Conservation (phyloP, 2,113 vertebrate species). For the Silurus asotus region DNA sequence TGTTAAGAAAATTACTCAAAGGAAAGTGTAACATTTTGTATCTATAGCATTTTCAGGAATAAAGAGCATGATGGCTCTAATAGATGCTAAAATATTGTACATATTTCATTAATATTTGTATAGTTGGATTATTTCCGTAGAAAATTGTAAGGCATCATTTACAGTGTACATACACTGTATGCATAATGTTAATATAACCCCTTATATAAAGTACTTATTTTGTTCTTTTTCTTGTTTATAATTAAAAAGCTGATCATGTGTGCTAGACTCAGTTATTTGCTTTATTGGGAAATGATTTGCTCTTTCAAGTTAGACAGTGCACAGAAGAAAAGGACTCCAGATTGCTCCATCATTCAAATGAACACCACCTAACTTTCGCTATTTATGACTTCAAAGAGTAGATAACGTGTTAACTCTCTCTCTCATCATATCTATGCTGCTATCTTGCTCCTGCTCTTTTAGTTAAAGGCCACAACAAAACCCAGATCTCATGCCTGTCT, state of each 20-base stretch:
- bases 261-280: not conserved
- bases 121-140: too few relatives aligned
- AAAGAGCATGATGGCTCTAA: not conserved
- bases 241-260: not conserved
- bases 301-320: not conserved
- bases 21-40: not conserved
- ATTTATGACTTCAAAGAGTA: constrained; percentile 50
- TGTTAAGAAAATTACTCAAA: not conserved
- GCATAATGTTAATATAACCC: not conserved
- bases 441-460: constrained; percentile 42
- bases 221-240: not conserved
- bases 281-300: not conserved
- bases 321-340: not conserved
- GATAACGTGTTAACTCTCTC: constrained; percentile 48
- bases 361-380: constrained; percentile 21
- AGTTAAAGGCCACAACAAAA: constrained; percentile 45
- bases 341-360: constrained; percentile 20
- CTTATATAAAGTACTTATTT: not conserved
- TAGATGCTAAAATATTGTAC: not conserved
- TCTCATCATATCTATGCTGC: constrained; percentile 40
- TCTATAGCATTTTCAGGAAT: not conserved
- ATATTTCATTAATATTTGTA: not conserved
- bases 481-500: constrained; percentile 37
- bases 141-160: not conserved
- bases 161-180: not conserved